Percentiles rank a stretch among this genome's conserved stretches.
These are phyloP conservation scores for Hypocryptadius cinnamomeus DNA, from an alignment of 2,113 vertebrate genomes.

Conservation along the genomic window DNA sequence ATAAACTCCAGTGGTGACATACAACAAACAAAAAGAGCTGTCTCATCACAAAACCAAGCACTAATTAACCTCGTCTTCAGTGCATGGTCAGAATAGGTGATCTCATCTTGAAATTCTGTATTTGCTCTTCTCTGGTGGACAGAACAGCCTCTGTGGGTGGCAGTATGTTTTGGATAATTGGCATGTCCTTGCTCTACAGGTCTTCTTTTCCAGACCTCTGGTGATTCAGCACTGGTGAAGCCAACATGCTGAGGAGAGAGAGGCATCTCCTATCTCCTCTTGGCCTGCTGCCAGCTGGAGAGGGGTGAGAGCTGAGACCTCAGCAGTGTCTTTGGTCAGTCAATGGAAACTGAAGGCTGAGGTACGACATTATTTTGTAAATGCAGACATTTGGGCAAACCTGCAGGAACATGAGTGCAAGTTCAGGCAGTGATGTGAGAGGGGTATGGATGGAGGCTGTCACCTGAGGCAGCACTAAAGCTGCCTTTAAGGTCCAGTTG, in stretches of 20 bases:
- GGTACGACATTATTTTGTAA: background rate
- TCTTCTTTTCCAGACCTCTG: background rate
- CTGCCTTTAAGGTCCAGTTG: background rate
- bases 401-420: accelerated
- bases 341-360: background rate
- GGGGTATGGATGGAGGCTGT: background rate
- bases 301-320: background rate
- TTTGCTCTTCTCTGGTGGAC: background rate
- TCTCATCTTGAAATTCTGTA: background rate
- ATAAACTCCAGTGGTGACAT: background rate
- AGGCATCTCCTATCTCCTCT: background rate
- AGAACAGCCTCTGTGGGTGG: background rate
- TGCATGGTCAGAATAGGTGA: background rate
- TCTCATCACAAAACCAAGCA: background rate
- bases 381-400: background rate
- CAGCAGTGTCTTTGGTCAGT: background rate
- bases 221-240: background rate
- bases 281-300: background rate
- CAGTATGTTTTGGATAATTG: background rate
- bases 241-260: background rate
- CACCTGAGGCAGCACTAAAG: background rate
- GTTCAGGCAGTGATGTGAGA: accelerated
- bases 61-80: background rate
- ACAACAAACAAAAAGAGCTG: background rate
- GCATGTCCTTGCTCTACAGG: background rate